Percentiles rank a stretch among this genome's conserved stretches.
phyloP scores from a whole-genome alignment of 2,797 vertebrate genomes.

The Anomalospiza imberbis region DNA sequence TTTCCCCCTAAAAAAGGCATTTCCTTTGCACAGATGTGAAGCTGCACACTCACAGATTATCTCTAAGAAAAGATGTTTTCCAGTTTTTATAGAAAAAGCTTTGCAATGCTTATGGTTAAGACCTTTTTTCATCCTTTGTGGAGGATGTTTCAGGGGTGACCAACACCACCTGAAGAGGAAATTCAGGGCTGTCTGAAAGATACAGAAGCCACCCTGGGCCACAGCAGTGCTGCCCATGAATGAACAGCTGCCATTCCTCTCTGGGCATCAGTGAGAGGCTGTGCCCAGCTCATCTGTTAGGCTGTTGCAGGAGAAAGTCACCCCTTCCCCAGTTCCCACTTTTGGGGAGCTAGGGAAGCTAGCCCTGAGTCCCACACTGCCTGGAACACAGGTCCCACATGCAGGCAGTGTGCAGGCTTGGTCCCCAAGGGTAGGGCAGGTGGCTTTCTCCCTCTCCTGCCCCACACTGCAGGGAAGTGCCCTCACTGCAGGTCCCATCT shows the following conservation, averaged over 20 bases:
- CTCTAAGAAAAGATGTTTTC: background rate
- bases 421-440: background rate
- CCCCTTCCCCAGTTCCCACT: background rate
- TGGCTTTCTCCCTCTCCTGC: background rate
- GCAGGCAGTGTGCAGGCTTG: background rate
- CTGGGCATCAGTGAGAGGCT: background rate
- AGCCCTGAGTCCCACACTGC: rapidly evolving
- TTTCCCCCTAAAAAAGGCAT: background rate
- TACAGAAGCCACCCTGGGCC: background rate
- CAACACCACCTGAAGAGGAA: background rate
- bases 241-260: background rate
- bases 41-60: background rate
- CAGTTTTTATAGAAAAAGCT: background rate
- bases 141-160: background rate
- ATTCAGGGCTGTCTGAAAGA: background rate
- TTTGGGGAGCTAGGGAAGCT: background rate
- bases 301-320: background rate
- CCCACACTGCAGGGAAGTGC: background rate
- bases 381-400: background rate
- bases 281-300: background rate
- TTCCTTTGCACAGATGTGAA: background rate
- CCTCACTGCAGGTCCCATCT: background rate
- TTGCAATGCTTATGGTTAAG: background rate
- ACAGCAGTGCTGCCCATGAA: background rate
- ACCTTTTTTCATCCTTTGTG: background rate